phyloP scores from a whole-genome alignment of 2,888 invertebrate species.

The Xylota segnis region DNA sequence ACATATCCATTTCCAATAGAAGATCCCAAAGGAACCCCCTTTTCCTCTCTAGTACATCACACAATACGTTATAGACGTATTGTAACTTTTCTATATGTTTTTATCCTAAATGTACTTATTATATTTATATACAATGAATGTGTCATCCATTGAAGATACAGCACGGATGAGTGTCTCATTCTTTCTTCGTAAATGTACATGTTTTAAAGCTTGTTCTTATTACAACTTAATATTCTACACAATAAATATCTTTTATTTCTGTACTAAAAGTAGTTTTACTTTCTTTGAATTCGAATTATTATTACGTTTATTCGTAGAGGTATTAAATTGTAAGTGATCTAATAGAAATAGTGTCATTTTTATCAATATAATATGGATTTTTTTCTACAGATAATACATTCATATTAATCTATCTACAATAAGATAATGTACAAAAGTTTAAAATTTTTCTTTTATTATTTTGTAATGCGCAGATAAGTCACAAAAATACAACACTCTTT shows the following conservation, averaged over 20 bases:
- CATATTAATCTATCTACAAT: constrained; percentile 17
- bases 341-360: constrained; percentile 14
- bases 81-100: no score
- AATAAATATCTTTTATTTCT: not conserved
- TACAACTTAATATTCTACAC: no score
- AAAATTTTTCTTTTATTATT: constrained; percentile 20
- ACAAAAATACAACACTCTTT: constrained; percentile 2
- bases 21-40: no score
- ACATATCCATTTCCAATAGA: no score
- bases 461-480: constrained; percentile 36
- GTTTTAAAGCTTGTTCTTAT: no score
- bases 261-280: not conserved
- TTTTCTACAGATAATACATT: constrained; percentile 1
- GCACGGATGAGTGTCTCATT: no score
- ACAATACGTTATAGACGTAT: no score
- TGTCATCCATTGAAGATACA: no score
- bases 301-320: not conserved
- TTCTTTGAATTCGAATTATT: not conserved
- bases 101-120: no score
- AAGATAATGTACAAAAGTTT: constrained; percentile 37
- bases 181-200: no score
- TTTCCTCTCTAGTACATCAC: no score
- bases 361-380: constrained; percentile 31
- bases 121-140: no score
- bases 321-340: not conserved